Conservation (phyloP, 2,888 invertebrate genomes). For the Cerastis leucographa region DNA sequence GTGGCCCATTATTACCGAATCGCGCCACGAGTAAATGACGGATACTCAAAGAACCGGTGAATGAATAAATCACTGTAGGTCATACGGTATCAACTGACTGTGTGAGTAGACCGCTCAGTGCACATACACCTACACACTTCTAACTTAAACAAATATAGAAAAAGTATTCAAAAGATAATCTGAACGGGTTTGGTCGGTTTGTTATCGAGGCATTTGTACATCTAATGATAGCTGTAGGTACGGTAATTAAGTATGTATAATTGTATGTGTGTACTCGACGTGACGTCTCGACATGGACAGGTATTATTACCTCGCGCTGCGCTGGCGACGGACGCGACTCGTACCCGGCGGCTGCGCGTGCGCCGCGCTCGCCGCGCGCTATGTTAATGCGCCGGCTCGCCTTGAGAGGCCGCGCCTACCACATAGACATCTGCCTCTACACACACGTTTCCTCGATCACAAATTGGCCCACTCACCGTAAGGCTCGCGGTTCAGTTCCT, state of each 20-base stretch:
- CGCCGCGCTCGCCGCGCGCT: slow-evolving; percentile 28
- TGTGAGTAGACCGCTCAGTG: background rate
- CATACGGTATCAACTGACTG: background rate
- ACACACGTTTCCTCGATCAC: slow-evolving; percentile 21
- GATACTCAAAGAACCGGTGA: background rate
- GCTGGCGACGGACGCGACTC: slow-evolving; percentile 2
- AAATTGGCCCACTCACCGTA: slow-evolving; percentile 4
- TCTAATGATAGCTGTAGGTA: slow-evolving; percentile 25
- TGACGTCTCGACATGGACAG: slow-evolving; percentile 5
- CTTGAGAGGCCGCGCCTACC: slow-evolving; percentile 65
- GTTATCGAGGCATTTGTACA: slow-evolving; percentile 14
- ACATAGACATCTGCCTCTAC: slow-evolving; percentile 37
- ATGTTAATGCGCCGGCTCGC: slow-evolving; percentile 68
- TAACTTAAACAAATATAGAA: background rate
- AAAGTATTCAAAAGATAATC: background rate
- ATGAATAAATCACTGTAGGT: slow-evolving; percentile 6
- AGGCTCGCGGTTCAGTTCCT: slow-evolving; percentile 16
- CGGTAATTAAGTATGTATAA: slow-evolving; percentile 26
- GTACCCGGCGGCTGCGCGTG: background rate
- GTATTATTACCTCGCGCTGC: slow-evolving; percentile 28
- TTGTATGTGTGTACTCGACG: slow-evolving; percentile 9
- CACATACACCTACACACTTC: background rate
- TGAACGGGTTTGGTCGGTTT: background rate
- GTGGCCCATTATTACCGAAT: background rate
- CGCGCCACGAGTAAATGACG: background rate